Conservation (phyloP, 1,140 invertebrate species). For the Drosophila orena region DNA sequence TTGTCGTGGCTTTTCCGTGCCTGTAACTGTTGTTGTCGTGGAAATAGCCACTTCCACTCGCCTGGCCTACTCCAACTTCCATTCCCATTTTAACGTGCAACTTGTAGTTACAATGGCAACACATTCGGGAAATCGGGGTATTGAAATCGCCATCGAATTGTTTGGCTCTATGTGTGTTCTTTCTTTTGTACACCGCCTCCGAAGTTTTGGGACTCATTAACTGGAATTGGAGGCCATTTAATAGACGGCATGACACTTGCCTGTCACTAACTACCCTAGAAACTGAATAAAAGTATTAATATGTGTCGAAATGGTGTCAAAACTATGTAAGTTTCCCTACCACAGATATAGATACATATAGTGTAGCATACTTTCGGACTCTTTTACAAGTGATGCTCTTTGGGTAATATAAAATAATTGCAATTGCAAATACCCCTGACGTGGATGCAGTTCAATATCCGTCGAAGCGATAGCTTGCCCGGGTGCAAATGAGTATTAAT, state of each 20-base stretch:
- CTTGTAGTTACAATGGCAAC: background rate
- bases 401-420: too few relatives aligned
- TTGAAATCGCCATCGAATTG: slow-evolving; percentile 44
- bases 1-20: slow-evolving; percentile 9
- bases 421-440: background rate
- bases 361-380: too few relatives aligned
- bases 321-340: too few relatives aligned
- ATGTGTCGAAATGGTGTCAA: too few relatives aligned
- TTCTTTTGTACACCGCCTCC: background rate
- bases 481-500: slow-evolving; percentile 38
- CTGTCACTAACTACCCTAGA: too few relatives aligned
- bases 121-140: background rate
- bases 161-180: slow-evolving; percentile 34
- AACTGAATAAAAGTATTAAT: too few relatives aligned
- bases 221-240: slow-evolving; percentile 1
- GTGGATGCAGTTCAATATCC: background rate
- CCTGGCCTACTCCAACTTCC: background rate
- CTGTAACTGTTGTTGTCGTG: slow-evolving; percentile 3
- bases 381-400: too few relatives aligned
- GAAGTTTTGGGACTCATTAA: slow-evolving; percentile 9
- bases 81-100: too few relatives aligned
- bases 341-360: too few relatives aligned
- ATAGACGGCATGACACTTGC: too few relatives aligned
- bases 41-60: slow-evolving; percentile 5
- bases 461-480: background rate